phyloP scores from a whole-genome alignment of 2,888 invertebrate genomes.

The Plagiodera versicolora region DNA sequence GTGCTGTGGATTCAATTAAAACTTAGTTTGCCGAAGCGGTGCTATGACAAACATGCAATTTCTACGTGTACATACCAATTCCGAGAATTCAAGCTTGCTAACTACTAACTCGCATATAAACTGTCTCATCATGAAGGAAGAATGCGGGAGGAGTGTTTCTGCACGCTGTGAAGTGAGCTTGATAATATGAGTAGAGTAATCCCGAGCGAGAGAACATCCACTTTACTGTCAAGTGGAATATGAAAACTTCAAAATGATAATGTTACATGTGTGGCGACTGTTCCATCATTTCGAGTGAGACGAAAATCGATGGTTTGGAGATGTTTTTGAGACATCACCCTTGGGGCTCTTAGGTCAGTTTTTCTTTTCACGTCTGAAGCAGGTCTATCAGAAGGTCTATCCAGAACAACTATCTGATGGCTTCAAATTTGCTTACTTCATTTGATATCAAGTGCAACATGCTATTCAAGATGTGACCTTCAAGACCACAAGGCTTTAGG shows the following conservation, averaged over 20 bases:
- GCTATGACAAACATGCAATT: conserved; percentile 32
- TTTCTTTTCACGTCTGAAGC: no score
- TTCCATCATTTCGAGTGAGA: not conserved
- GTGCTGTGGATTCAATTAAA: conserved; percentile 49
- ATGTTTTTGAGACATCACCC: no score
- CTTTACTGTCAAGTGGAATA: not conserved
- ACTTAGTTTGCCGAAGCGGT: conserved; percentile 44
- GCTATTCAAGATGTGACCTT: no score
- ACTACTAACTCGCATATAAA: conserved; percentile 1
- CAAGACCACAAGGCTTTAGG: no score
- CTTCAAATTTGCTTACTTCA: no score
- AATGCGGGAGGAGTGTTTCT: not conserved
- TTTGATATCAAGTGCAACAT: no score
- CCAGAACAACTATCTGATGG: no score
- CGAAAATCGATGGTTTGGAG: no score
- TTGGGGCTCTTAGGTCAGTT: no score
- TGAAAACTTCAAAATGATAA: not conserved
- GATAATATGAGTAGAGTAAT: not conserved
- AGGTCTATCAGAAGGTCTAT: no score
- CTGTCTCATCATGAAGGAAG: not conserved
- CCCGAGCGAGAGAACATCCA: not conserved
- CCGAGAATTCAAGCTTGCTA: not conserved
- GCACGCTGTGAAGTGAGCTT: not conserved
- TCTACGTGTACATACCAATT: conserved; percentile 25
- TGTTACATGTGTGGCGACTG: not conserved